Conservation (phyloP, 2,113 vertebrate species). For the Agapornis roseicollis region DNA sequence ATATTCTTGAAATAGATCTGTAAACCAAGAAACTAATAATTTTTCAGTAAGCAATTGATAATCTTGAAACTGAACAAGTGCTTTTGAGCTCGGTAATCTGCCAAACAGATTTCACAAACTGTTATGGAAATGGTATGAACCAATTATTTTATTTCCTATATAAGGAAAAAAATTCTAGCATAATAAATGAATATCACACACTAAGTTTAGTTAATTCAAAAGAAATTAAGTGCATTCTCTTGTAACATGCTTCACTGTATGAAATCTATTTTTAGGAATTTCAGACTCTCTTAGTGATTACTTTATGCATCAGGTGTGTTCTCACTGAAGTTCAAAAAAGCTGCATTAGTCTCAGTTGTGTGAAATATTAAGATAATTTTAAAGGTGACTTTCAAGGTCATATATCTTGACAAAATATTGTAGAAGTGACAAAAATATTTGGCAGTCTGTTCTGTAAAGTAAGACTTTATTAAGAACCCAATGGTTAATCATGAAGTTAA, state of each 20-base stretch:
- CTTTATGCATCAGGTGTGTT: constrained; percentile 24
- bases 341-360: constrained; percentile 5
- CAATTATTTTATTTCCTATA: background rate
- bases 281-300: background rate
- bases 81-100: constrained; percentile 14
- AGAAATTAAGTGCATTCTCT: background rate
- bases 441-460: constrained; percentile 49
- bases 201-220: background rate
- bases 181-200: background rate
- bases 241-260: background rate
- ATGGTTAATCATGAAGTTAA: constrained; percentile 68
- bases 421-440: constrained; percentile 63
- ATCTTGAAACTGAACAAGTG: background rate
- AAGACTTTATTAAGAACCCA: constrained; percentile 60
- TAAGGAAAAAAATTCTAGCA: background rate
- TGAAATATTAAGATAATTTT: constrained; percentile 55
- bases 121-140: background rate
- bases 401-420: constrained; percentile 65
- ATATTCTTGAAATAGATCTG: background rate
- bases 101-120: constrained; percentile 6
- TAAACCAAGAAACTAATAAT: background rate
- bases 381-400: constrained; percentile 47
- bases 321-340: constrained; percentile 27
- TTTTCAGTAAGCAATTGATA: background rate
- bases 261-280: background rate